Percentiles rank a stretch among this genome's conserved stretches.
Conservation (phyloP, 2,888 invertebrate species). For the Xestobium rufovillosum region DNA sequence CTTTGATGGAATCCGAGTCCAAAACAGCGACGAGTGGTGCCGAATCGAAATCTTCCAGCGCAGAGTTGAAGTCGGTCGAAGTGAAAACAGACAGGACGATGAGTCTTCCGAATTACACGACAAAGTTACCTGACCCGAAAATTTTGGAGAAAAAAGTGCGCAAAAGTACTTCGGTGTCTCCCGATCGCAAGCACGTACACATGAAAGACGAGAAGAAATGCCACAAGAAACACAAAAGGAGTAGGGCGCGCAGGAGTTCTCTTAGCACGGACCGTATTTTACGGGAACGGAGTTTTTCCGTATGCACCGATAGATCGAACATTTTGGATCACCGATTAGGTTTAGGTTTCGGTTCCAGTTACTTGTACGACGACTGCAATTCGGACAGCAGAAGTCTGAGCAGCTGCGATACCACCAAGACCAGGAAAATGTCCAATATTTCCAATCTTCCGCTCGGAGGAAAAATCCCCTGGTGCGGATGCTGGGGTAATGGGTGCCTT, state of each 20-base stretch:
- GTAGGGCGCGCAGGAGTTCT: conserved; percentile 26
- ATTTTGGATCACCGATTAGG: conserved; percentile 30
- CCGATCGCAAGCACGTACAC: conserved; percentile 39
- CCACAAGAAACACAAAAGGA: conserved; percentile 35
- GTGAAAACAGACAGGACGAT: not conserved
- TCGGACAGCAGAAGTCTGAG: conserved; percentile 60
- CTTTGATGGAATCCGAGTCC: conserved; percentile 35
- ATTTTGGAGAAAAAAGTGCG: conserved; percentile 27
- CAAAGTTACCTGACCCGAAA: conserved; percentile 11
- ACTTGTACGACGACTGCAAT: conserved; percentile 30
- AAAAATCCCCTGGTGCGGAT: conserved; percentile 76
- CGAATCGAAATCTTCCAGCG: conserved; percentile 22
- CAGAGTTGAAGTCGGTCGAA: conserved; percentile 5
- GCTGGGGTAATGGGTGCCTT: conserved; percentile 77
- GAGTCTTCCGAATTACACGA: conserved; percentile 1
- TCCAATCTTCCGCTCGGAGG: conserved; percentile 52
- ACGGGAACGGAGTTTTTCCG: conserved; percentile 38
- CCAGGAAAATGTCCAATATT: conserved; percentile 57
- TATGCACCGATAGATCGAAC: conserved; percentile 41
- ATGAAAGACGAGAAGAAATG: conserved; percentile 36
- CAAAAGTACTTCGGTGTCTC: conserved; percentile 39
- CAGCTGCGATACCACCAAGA: conserved; percentile 54
- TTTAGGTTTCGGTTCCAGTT: conserved; percentile 27
- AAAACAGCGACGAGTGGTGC: conserved; percentile 35
- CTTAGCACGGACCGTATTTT: conserved; percentile 28